These are phyloP conservation scores for Sesamia nonagrioides DNA, from an alignment of 1,140 invertebrate genomes.

Conservation along the genomic window DNA sequence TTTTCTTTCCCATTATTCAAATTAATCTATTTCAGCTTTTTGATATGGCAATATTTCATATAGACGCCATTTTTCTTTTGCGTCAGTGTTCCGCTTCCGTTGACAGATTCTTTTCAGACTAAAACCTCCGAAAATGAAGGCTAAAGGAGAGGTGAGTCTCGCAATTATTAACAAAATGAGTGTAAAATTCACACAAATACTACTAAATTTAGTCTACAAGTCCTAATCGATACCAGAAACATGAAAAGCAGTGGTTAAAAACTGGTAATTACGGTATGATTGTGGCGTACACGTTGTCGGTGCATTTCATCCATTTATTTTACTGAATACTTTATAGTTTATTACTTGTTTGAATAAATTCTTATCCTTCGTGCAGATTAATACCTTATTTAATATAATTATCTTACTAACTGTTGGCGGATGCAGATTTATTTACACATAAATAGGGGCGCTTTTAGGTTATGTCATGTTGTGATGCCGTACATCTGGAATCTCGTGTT, in stretches of 20 bases:
- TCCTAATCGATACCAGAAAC: background rate
- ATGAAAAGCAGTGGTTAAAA: slow-evolving; percentile 19
- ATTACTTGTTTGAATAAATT: background rate
- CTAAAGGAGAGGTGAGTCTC: slow-evolving; percentile 84
- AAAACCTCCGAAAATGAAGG: slow-evolving; percentile 83
- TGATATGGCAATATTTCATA: slow-evolving; percentile 49
- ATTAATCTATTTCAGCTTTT: no score
- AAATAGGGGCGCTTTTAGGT: slow-evolving; percentile 65
- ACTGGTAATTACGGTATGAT: slow-evolving; percentile 11
- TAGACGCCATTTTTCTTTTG: slow-evolving; percentile 70
- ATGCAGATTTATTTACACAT: background rate
- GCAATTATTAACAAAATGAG: slow-evolving; percentile 41
- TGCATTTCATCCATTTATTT: slow-evolving; percentile 20
- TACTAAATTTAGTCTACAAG: slow-evolving; percentile 4
- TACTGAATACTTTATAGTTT: background rate
- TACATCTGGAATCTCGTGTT: background rate
- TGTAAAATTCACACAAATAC: slow-evolving; percentile 34
- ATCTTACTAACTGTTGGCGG: background rate
- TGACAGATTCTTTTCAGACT: slow-evolving; percentile 75
- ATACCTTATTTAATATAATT: background rate
- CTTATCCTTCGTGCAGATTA: background rate
- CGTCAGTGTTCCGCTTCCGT: slow-evolving; percentile 78
- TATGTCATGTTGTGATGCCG: slow-evolving; percentile 74
- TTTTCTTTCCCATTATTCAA: no score
- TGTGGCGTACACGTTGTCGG: slow-evolving; percentile 57